phyloP scores from a whole-genome alignment of 2,113 vertebrate genomes.

The Trematomus loennbergii region DNA sequence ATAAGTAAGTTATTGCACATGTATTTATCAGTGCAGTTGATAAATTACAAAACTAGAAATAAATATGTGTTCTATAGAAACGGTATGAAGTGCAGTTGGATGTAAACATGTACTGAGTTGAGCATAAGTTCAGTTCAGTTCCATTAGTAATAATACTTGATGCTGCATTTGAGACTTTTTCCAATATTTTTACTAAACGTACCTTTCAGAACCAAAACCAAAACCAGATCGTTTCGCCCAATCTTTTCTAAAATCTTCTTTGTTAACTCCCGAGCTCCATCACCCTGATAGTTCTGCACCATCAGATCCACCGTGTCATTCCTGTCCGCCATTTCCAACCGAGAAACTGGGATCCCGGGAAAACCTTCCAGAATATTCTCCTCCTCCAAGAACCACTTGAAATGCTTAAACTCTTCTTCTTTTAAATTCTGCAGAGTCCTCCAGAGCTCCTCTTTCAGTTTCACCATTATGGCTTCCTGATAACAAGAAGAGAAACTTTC shows the following conservation, averaged over 20 bases:
- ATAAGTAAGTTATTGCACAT: too few species aligned
- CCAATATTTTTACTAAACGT: neutral
- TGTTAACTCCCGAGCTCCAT: conserved; percentile 4
- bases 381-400: conserved; percentile 42
- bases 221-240: conserved; percentile 33
- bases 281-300: neutral
- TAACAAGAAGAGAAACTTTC: too few species aligned
- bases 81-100: too few species aligned
- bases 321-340: conserved; percentile 13
- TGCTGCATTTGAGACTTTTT: neutral
- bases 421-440: neutral
- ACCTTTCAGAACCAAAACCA: neutral
- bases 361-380: fast-evolving
- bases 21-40: too few species aligned
- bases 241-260: conserved; percentile 11
- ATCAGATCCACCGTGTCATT: conserved; percentile 25
- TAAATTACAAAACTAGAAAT: too few species aligned
- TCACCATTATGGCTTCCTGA: conserved; percentile 9
- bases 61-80: too few species aligned
- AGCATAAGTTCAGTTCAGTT: too few species aligned
- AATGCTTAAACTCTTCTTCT: conserved; percentile 4
- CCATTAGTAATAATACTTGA: too few species aligned
- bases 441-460: neutral
- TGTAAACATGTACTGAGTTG: too few species aligned
- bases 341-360: neutral